Conservation (phyloP, 2,797 vertebrate genomes). For the Lacerta agilis region DNA sequence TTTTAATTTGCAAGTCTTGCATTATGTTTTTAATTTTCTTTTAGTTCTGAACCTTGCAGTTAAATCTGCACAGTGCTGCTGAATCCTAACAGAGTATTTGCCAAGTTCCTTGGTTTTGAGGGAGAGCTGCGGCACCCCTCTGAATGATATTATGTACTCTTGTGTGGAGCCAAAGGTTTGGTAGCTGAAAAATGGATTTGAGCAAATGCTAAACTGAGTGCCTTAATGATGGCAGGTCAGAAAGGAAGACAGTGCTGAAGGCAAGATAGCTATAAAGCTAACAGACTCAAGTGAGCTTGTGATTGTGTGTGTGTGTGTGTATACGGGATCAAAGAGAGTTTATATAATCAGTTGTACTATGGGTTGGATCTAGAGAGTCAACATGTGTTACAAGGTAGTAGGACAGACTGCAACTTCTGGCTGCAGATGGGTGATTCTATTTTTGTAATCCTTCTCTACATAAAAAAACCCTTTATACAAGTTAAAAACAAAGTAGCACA, state of each 20-base stretch:
- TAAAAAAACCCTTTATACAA: no score
- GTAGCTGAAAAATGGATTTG: background rate
- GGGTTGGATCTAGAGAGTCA: no score
- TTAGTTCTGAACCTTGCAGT: background rate
- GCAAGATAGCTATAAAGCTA: no score
- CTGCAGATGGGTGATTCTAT: no score
- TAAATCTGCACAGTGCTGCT: background rate
- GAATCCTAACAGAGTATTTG: background rate
- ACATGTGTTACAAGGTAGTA: background rate
- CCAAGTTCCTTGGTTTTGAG: background rate
- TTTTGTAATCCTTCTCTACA: background rate
- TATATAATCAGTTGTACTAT: background rate
- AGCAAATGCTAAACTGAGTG: slow-evolving; percentile 4
- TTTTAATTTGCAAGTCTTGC: background rate
- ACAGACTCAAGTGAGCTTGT: background rate
- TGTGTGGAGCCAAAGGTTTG: background rate
- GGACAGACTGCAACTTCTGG: background rate
- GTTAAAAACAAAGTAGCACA: background rate
- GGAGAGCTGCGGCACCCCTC: background rate
- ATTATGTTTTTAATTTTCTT: background rate
- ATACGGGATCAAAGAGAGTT: background rate
- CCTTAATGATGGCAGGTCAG: background rate
- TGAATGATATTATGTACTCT: background rate
- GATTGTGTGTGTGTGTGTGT: background rate
- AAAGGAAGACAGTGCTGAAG: background rate